Evolutionary conservation across 1,140 invertebrate species (phyloP), one percentile per base, ranked within the genome.

Genomic region (Pogonus chalceus): DNA sequence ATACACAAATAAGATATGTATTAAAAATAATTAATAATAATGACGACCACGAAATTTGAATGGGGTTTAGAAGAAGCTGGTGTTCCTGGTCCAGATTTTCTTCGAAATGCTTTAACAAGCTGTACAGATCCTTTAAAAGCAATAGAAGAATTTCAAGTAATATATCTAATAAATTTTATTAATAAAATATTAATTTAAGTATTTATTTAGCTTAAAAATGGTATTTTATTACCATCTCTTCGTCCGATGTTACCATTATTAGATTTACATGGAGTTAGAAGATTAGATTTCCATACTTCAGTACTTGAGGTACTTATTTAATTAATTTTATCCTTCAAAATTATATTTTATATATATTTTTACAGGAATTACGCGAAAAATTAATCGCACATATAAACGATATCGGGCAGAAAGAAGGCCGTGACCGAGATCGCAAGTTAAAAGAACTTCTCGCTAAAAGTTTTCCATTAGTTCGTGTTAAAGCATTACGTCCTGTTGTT

Each of bases 111-210:
- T 43, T 75, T 98, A 1, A 96, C 93, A 20, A 96, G 92, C 65
- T 97, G 93, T 69, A 92, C 91, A 1, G 93, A 98, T 77, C 94
- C 94, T 14, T 67, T 97, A 2, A 93, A 92, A 76, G 92, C 93
- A 35, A 97, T 97, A 60, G 91, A 96, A 77, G 92, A 96, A 74
- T 98, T 98, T 78, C 95, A 98, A 79, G 85, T 86, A 73, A 51
- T 35, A 53, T 20, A 57, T 52, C 23, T 49, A 31, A 35, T 35
- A 14, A 12, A 16, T 49, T 22, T 35, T 2, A 16, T 24, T 21
- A 22, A 24, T 22, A 23, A 21, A 20, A 47, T 12, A 55, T 54
- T 22, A 51, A 10, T 23, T 35, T 16, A 49, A 56, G 2, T 26
- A 23, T 43, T 1, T 35, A 57, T 76, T 47, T 60, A 87, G 81